A percentile compares a stretch with the other conserved stretches of the same genome.
Evolutionary conservation across 2,888 invertebrate species (phyloP).

Genomic region (Luffia ferchaultella): DNA sequence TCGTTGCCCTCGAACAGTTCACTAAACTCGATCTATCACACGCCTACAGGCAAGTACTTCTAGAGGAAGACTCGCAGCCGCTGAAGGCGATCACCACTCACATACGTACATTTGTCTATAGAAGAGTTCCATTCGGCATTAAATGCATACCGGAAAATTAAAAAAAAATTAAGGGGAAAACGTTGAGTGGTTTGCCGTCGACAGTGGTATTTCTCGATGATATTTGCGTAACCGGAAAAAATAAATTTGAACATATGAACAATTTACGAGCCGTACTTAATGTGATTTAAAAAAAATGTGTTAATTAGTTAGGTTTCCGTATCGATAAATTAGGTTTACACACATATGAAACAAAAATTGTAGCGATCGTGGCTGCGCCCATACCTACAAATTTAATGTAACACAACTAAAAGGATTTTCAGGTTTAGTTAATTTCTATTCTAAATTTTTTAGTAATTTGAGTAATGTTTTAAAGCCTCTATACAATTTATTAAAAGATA

Average conservation of each 20-base stretch:
- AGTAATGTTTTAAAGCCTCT: background rate
- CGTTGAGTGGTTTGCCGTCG: constrained; percentile 13
- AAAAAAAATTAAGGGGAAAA: constrained; percentile 20
- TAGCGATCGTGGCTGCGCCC: background rate
- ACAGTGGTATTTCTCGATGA: constrained; percentile 18
- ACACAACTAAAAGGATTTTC: background rate
- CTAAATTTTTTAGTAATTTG: background rate
- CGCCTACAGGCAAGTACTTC: too few species aligned
- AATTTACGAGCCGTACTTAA: constrained; percentile 14
- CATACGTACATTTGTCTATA: constrained; percentile 20
- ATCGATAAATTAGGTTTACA: constrained; percentile 18
- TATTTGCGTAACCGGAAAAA: constrained; percentile 15
- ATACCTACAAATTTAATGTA: background rate
- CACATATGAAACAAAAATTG: constrained; percentile 15
- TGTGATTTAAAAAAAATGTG: constrained; percentile 15
- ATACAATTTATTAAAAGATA: background rate
- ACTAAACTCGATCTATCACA: constrained; percentile 18
- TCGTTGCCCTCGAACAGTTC: constrained; percentile 15
- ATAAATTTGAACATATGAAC: constrained; percentile 8
- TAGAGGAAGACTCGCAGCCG: constrained; percentile 12
- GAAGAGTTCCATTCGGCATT: constrained; percentile 22
- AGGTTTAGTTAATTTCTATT: background rate
- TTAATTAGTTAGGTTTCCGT: constrained; percentile 14
- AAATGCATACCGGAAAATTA: constrained; percentile 19
- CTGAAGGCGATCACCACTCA: too few species aligned